phyloP scores from a whole-genome alignment of 2,888 invertebrate species.

The Trissolcus brochymenae region DNA sequence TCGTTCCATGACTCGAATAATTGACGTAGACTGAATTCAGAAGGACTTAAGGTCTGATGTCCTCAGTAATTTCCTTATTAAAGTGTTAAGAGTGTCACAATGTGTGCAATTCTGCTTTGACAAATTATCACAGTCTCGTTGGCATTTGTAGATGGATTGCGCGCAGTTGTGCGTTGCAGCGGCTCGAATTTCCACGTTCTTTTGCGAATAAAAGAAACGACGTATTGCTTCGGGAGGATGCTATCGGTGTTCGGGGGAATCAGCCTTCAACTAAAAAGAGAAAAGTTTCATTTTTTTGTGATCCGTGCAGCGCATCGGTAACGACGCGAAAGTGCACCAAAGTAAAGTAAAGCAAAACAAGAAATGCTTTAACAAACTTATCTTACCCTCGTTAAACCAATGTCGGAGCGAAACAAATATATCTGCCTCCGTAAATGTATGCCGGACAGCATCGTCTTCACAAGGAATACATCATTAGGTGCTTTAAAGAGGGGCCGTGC shows the following conservation, averaged over 20 bases:
- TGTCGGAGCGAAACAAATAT: conserved; percentile 52
- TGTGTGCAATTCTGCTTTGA: conserved; percentile 28
- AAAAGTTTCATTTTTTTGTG: conserved; percentile 55
- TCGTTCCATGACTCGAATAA: conserved; percentile 9
- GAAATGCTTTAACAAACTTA: conserved; percentile 58
- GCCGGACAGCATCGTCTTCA: conserved; percentile 19
- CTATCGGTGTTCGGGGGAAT: conserved; percentile 25
- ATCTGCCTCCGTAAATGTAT: conserved; percentile 37
- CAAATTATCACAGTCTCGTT: conserved; percentile 32
- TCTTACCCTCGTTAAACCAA: conserved; percentile 56
- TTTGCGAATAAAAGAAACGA: conserved; percentile 31
- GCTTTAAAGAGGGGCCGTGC: conserved; percentile 8
- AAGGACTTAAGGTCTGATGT: too few species aligned
- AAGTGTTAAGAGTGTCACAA: background rate
- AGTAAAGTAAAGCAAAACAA: conserved; percentile 52
- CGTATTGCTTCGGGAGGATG: conserved; percentile 42
- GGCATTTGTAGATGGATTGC: conserved; percentile 25
- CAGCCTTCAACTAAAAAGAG: conserved; percentile 46
- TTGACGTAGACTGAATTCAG: background rate
- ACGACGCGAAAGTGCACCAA: conserved; percentile 48
- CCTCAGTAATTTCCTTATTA: too few species aligned
- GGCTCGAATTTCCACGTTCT: conserved; percentile 27
- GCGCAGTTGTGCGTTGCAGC: conserved; percentile 36
- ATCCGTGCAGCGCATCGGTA: conserved; percentile 53
- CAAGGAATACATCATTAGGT: conserved; percentile 35